Conservation (phyloP, 2,888 invertebrate genomes). For the Brachyopa scutellaris region DNA sequence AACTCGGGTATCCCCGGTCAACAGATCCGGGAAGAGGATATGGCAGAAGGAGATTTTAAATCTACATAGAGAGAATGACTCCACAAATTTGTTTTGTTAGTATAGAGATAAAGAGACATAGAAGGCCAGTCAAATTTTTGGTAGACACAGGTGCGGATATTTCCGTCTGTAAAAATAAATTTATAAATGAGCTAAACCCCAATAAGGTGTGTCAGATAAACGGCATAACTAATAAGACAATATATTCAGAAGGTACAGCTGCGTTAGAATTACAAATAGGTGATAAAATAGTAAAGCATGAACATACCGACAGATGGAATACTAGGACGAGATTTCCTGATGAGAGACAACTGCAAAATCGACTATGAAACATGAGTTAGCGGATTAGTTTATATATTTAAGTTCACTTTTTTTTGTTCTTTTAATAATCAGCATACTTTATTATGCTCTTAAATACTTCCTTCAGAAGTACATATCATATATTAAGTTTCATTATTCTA, state of each 20-base stretch:
- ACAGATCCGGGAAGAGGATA: not conserved
- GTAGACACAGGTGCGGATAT: not conserved
- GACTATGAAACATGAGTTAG: not conserved
- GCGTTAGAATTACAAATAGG: not conserved
- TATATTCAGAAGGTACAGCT: too few species aligned
- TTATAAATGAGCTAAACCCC: too few species aligned
- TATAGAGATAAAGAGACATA: not conserved
- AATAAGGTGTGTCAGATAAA: too few species aligned
- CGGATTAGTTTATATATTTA: too few species aligned
- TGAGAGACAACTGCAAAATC: not conserved
- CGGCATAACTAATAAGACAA: not conserved
- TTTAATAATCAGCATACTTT: too few species aligned
- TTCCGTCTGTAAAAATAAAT: too few species aligned
- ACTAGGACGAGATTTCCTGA: not conserved
- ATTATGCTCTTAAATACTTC: too few species aligned
- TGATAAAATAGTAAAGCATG: not conserved
- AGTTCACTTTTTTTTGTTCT: too few species aligned
- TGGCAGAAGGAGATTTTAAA: not conserved
- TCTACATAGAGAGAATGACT: not conserved
- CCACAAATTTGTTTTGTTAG: not conserved
- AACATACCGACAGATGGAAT: not conserved
- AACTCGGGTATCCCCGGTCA: not conserved
- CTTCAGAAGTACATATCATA: too few species aligned
- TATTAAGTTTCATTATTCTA: too few species aligned
- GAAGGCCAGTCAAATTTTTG: not conserved